Evolutionary conservation across 2,113 vertebrate species (phyloP), one percentile per base, ranked within the genome.

Genomic region (Odobenus rosmarus): DNA sequence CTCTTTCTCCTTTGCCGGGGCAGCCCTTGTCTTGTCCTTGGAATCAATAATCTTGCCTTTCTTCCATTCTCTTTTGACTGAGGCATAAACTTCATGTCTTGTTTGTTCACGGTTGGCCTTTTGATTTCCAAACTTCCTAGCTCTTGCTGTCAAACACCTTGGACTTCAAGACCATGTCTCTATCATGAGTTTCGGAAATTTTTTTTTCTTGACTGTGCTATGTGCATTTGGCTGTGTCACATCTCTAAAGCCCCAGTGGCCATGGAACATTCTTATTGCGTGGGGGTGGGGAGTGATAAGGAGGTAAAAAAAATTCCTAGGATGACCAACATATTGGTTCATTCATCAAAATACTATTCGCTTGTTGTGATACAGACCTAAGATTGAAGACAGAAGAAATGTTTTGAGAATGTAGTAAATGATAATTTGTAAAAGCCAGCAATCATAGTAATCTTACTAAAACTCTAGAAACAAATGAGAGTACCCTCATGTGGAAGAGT

Each of bases 61-160:
- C 36, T 42, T 96, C 39, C 59, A 69, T 16, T 94, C 19, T 77
- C 12, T 59, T 69, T 77, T 28, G 39, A 93, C 42, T 80, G 72
- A 88, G n/a, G 10, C 55, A 92, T 61, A 84, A 77, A 77, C 42
- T 82, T 94, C 62, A n/a, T 26, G 23, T 85, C 33, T 93, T 95
- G 4, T 87, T 93, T 24, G 67, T 95, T 93, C 21, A 71, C 62
- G 42, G 24, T 67, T 67, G 86, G 46, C 31, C n/a, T 88, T 93
- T 79, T 72, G 36, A 80, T 49, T 95, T 89, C 31, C 59, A 49
- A 84, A 94, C 59, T 62, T 87, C 36, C 33, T 87, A 90, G 39
- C 21, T 94, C 53, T 87, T 76, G 18, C 26, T 94, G 76, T 88
- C 33, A 72, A 88, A 76, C 19, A 90, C 33, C 55, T 96, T 77